Base-by-base conservation (phyloP, 2,113 vertebrate species). In the Epinephelus lanceolatus region DNA sequence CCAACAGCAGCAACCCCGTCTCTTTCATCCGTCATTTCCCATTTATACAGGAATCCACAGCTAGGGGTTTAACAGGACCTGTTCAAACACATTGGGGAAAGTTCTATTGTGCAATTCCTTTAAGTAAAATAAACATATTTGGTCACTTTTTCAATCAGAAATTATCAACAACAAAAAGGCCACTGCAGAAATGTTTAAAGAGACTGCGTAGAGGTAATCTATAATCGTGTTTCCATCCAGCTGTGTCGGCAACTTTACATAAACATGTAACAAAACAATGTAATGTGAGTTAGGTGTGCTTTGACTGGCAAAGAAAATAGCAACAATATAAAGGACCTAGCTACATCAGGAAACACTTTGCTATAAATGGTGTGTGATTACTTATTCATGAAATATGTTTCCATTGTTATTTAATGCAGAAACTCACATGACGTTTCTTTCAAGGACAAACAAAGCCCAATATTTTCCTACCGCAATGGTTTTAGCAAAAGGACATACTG, bases 21-120 rank as follows among this genome's bases (percentile, higher is more conserved):
- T 45, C 84, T 88, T 91, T 87, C 71, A 92, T 87, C 84, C 62
- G 25, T 87, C 86, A 84, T 81, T 85, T 88, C 75, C 45, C 80
- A 84, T 90, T 88, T 88, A 73, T 10, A 80, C 80, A 80, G 67
- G 67, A 86, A 80, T 85, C 79, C 60, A 37, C 83, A 55, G 68
- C 51, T 30, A 33, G 40, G 63, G 67, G 19, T 80, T 83, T 76
- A 79, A 89, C 65, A 17, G 53, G 56, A 40, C 63, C 76, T 77
- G 59, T 69, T 85, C 52, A 80, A 80, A 86, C 60, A 84, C 45
- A 74, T 27, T 70, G 57, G 45, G 53, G 67, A 84, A 63, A 8
- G 13, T 25, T 77, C 77, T 73, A 76, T 86, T 85, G 77, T 81
- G 71, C 33, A 56, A 55, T 79, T 70, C 56, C 14, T 72, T 69